These are phyloP conservation scores for Boloria selene DNA, from an alignment of 2,888 invertebrate genomes.

Conservation along the genomic window DNA sequence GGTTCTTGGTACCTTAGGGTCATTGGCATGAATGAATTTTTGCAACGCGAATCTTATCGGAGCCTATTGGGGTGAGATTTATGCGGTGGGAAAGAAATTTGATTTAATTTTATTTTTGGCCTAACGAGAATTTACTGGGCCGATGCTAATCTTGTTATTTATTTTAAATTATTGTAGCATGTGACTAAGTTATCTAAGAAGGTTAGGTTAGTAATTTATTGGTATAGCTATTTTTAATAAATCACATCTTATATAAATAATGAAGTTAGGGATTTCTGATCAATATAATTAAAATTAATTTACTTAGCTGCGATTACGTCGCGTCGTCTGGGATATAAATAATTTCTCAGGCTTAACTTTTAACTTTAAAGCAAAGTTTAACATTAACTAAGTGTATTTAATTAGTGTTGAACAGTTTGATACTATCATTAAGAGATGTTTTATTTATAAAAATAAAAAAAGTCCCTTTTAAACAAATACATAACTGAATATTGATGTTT, in stretches of 20 bases:
- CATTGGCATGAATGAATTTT: constrained; percentile 47
- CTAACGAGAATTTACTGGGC: constrained; percentile 36
- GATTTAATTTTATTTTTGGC: constrained; percentile 40
- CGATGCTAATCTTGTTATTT: constrained; percentile 14
- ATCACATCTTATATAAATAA: not conserved
- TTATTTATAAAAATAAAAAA: not conserved
- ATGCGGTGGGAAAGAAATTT: constrained; percentile 44
- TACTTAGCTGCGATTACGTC: too few relatives aligned
- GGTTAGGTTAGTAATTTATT: not conserved
- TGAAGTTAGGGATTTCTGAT: too few relatives aligned
- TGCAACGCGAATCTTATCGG: constrained; percentile 46
- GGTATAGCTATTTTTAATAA: constrained; percentile 10
- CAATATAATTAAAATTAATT: too few relatives aligned
- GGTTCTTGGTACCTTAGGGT: constrained; percentile 46
- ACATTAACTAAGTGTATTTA: not conserved
- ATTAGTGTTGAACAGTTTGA: too few relatives aligned
- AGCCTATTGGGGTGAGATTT: constrained; percentile 44
- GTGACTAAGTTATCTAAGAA: constrained; percentile 6
- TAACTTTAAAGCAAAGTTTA: not conserved
- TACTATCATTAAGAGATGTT: too few relatives aligned
- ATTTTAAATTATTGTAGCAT: constrained; percentile 9
- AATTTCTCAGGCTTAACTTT: not conserved
- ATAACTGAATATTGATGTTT: constrained; percentile 10
- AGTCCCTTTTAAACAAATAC: not conserved
- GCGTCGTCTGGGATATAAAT: too few relatives aligned